These are phyloP conservation scores for Drosophila falleni DNA, from an alignment of 2,888 invertebrate species.

Conservation along the genomic window DNA sequence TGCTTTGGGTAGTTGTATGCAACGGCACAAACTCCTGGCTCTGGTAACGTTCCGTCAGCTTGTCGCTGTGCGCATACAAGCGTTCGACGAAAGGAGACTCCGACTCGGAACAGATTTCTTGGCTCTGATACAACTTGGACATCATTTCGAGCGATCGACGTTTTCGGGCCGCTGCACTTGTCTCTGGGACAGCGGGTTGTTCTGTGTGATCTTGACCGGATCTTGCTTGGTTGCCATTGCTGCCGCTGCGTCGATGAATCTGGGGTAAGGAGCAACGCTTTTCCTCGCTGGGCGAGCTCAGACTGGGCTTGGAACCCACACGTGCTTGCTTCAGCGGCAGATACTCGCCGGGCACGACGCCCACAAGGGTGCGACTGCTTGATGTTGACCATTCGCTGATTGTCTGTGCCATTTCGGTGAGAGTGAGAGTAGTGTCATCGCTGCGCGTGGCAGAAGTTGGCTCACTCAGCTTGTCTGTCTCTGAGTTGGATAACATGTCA, in stretches of 20 bases:
- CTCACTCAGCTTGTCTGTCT: slow-evolving; percentile 87
- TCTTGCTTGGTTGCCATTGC: slow-evolving; percentile 75
- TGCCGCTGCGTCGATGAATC: slow-evolving; percentile 81
- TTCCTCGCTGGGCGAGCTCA: slow-evolving; percentile 78
- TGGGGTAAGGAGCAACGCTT: slow-evolving; percentile 79
- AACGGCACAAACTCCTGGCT: slow-evolving; percentile 88
- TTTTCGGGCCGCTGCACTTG: slow-evolving; percentile 84
- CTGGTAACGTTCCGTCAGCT: slow-evolving; percentile 88
- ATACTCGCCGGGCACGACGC: slow-evolving; percentile 86
- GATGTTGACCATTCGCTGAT: slow-evolving; percentile 94
- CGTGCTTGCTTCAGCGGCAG: slow-evolving; percentile 84
- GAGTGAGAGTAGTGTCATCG: slow-evolving; percentile 90
- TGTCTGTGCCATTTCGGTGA: slow-evolving; percentile 91
- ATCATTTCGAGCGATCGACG: slow-evolving; percentile 86
- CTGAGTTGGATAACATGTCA: slow-evolving; percentile 88
- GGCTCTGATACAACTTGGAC: slow-evolving; percentile 87
- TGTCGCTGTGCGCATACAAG: slow-evolving; percentile 88
- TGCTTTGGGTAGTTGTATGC: slow-evolving; percentile 54
- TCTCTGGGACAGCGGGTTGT: slow-evolving; percentile 61
- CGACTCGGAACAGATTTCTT: slow-evolving; percentile 87
- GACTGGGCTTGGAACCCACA: slow-evolving; percentile 67
- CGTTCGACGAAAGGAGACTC: slow-evolving; percentile 87
- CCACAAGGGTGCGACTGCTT: slow-evolving; percentile 91
- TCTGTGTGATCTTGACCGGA: slow-evolving; percentile 62
- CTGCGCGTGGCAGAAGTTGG: slow-evolving; percentile 91